Evolutionary conservation across 2,113 vertebrate genomes (phyloP).

Genomic region (Microcebus ravelobensis): DNA sequence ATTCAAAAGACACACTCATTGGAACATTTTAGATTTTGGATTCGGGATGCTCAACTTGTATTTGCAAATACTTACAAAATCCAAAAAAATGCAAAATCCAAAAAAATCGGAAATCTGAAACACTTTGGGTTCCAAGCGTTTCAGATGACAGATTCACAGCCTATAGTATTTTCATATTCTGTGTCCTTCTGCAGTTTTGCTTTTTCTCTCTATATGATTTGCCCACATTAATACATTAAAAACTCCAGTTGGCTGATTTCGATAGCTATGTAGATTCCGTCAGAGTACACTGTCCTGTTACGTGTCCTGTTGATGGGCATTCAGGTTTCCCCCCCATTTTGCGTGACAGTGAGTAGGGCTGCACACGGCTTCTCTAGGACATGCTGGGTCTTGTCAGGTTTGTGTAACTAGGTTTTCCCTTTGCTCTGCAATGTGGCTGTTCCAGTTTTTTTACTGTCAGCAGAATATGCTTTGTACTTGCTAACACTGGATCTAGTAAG

Average conservation of each 20-base stretch:
- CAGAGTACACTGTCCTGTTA: not conserved
- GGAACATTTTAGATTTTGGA: not conserved
- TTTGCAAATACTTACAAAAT: not conserved
- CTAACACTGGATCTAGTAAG: not conserved
- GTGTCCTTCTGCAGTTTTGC: not conserved
- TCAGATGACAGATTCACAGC: not conserved
- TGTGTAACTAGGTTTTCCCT: not conserved
- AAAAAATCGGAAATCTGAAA: not conserved
- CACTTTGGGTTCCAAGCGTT: not conserved
- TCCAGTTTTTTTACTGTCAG: not conserved
- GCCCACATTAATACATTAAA: not conserved
- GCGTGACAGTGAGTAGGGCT: not conserved
- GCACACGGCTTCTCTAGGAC: not conserved
- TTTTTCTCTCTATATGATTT: not conserved
- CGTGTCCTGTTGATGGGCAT: not conserved
- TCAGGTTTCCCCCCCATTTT: not conserved
- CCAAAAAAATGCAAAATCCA: not conserved
- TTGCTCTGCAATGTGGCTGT: not conserved
- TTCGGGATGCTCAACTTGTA: not conserved
- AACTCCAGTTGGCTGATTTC: not conserved
- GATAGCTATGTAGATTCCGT: not conserved
- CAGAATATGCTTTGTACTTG: not conserved
- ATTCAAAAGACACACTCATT: not conserved
- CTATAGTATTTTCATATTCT: not conserved
- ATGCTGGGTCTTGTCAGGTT: not conserved